These are phyloP conservation scores for Ophion ventricosus DNA, from an alignment of 2,888 invertebrate genomes.

Conservation along the genomic window DNA sequence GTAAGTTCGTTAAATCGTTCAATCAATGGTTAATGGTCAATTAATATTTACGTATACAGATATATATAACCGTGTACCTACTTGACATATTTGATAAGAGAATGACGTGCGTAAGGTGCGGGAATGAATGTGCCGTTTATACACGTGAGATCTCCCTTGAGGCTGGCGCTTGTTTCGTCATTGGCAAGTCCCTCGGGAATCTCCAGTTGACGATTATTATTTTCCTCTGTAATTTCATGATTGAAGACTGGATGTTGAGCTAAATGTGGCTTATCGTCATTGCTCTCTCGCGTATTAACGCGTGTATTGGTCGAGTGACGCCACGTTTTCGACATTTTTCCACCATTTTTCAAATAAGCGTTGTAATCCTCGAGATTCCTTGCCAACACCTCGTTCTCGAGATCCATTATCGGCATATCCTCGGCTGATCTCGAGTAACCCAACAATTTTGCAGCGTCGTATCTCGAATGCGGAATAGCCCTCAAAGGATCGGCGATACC, in stretches of 20 bases:
- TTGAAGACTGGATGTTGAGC: conserved; percentile 14
- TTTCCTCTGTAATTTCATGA: conserved; percentile 10
- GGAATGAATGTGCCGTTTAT: conserved; percentile 81
- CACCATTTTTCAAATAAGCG: conserved; percentile 72
- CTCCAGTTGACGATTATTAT: conserved; percentile 13
- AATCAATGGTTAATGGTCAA: background rate
- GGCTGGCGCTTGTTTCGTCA: conserved; percentile 19
- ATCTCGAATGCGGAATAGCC: conserved; percentile 56
- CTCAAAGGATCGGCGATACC: background rate
- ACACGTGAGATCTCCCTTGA: conserved; percentile 79
- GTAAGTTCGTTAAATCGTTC: too few species aligned
- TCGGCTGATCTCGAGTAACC: conserved; percentile 78
- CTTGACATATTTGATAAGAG: conserved; percentile 82
- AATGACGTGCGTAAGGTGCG: conserved; percentile 78
- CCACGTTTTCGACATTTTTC: conserved; percentile 38
- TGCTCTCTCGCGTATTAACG: conserved; percentile 28
- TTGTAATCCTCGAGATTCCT: conserved; percentile 78
- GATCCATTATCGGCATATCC: conserved; percentile 77
- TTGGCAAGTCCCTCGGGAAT: conserved; percentile 19
- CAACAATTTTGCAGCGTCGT: conserved; percentile 77
- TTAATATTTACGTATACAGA: background rate
- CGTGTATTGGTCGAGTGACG: conserved; percentile 27
- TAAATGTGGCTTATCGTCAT: conserved; percentile 16
- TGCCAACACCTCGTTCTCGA: conserved; percentile 78
- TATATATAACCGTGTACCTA: conserved; percentile 70